Evolutionary conservation across 2,113 vertebrate genomes (phyloP), one percentile per base, ranked within the genome.

Genomic region (Monopterus albus): DNA sequence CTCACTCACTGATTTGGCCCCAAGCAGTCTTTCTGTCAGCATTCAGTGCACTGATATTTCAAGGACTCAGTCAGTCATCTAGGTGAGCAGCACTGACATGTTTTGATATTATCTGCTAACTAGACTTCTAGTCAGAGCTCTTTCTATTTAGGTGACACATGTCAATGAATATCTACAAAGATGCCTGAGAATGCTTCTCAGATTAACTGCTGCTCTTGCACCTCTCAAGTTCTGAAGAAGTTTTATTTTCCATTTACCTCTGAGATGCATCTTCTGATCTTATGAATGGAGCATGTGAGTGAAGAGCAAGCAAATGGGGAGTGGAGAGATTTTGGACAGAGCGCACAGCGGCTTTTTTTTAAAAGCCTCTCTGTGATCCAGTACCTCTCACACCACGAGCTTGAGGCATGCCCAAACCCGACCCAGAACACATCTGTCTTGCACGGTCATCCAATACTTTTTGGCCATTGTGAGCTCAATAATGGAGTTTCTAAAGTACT

Each of bases 161-260:
- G 36, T 10, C 57, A 80, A 72, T 77, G 67, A 88, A 82, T 78
- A 71, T 21, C 57, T 66, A 84, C 55, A 64, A 55, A 80, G 57
- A 14, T 0, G 3, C 68, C 69, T 39, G 49, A 36, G 82, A 78
- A 46, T n/a, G n/a, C n/a, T n/a, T n/a, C n/a, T n/a, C n/a, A n/a
- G n/a, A n/a, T n/a, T 57, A 73, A 61, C 40, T 61, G 61, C 79
- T 57, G 65, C 56, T 59, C 49, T 39, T 36, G 49, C 46, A 35
- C 33, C 53, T 46, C 23, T 6, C 28, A 43, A 38, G 17, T 3
- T 23, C 50, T 45, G n/a, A 75, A 33, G 20, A 45, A 47, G 49
- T 39, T 33, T 25, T n/a, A 5, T 52, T 70, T 38, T 50, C 39
- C 25, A 15, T 65, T 35, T 17, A 26, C 26, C n/a, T 46, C 21